Percentiles rank a stretch among this genome's conserved stretches.
Conservation (phyloP, 2,797 vertebrate genomes). For the Cryptoblepharus egeriae region DNA sequence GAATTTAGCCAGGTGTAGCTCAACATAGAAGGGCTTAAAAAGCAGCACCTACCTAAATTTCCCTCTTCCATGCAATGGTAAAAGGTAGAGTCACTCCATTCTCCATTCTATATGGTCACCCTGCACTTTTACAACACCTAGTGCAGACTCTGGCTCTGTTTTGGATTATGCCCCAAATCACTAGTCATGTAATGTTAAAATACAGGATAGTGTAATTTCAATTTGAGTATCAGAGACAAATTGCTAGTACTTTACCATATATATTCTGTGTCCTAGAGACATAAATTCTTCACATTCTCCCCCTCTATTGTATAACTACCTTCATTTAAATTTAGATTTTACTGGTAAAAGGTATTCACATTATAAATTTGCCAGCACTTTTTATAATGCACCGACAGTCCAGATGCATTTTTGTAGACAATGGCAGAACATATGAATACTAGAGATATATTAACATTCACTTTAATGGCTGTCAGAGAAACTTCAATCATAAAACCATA, state of each 20-base stretch:
- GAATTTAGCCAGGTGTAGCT: too few relatives aligned
- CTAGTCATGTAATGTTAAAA: constrained; percentile 34
- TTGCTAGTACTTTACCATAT: background rate
- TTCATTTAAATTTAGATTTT: constrained; percentile 47
- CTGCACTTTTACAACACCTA: too few relatives aligned
- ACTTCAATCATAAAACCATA: constrained; percentile 9
- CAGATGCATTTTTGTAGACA: constrained; percentile 47
- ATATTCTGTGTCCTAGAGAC: constrained; percentile 37
- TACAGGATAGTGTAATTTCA: constrained; percentile 49
- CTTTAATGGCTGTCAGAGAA: constrained; percentile 57
- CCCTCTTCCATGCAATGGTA: too few relatives aligned
- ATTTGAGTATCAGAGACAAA: constrained; percentile 58
- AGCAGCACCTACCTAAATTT: too few relatives aligned
- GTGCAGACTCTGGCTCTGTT: too few relatives aligned
- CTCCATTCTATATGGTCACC: too few relatives aligned
- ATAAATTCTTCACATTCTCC: constrained; percentile 30
- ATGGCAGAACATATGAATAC: constrained; percentile 27
- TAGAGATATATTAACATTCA: constrained; percentile 64
- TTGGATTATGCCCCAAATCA: constrained; percentile 37
- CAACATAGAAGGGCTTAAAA: too few relatives aligned
- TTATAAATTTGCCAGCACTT: constrained; percentile 37
- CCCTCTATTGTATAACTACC: constrained; percentile 6
- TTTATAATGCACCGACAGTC: constrained; percentile 47
- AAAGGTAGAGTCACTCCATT: too few relatives aligned
- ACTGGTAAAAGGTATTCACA: constrained; percentile 51